Evolutionary conservation across 2,113 vertebrate genomes (phyloP), one percentile per base, ranked within the genome.

Genomic region (Protobothrops flavoviridis): DNA sequence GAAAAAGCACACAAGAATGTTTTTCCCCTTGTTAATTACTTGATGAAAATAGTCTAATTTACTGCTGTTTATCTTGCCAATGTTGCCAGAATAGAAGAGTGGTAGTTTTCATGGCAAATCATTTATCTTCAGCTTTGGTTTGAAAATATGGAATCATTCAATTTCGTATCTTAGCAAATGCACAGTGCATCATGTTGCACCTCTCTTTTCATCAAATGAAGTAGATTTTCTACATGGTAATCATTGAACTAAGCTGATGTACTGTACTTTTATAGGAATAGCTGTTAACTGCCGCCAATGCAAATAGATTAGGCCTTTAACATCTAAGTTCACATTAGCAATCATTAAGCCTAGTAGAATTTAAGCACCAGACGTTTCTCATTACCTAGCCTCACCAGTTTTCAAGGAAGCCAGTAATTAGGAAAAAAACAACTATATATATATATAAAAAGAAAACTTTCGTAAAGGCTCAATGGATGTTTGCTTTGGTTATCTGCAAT

Each of bases 71-170:
- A 81, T 56, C 52, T 43, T 33, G 50, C 59, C 39, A 89, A 55
- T n/a, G 33, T 48, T n/a, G 29, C 9, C 50, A 45, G 39, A 89
- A 81, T 11, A 89, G 15, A 89, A 89, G 33, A 89, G 10, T 81
- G 52, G 52, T 88, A 39, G 39, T 89, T 92, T 89, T 88, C 87
- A 89, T 50, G 39, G 64, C 64, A 89, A 89, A 87, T n/a, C 6
- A 1, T 89, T 89, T 81, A 81, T 48, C 39, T n/a, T 88, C 33
- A 85, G 69, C 13, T n/a, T 88, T 55, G 52, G 59, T 88, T 81
- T 92, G 50, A 29, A 88, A 88, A 74, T 89, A 56, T 17, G 55
- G 23, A 69, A 64, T 64, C 29, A 88, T 52, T 74, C 33, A 23
- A 29, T 69, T 56, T 85, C 61, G 56, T 64, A 89, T 89, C n/a